Base-by-base conservation (phyloP, 2,797 vertebrate species). In the Cheirogaleus major region DNA sequence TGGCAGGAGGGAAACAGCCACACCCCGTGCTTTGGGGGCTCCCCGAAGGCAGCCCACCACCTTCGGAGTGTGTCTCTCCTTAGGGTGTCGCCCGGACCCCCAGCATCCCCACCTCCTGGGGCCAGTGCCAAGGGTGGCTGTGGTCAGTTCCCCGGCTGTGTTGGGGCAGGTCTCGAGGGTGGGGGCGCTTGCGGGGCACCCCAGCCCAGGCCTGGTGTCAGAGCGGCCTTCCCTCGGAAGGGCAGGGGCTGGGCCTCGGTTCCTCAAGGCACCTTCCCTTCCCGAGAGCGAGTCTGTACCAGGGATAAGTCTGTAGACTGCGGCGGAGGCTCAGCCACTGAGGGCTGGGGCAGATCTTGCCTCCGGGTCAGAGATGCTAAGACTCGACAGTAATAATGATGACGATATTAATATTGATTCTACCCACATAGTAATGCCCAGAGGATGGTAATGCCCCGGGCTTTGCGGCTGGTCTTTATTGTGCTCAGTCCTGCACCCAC, bases 401-500 rank as follows among this genome's bases (percentile, higher is more conserved):
- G 5, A 6, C 2, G 67, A 11, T 5, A 0, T 25, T 3, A 1
- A 38, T 5, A 5, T 12, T 15, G 12, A 9, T 67, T 63, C 57
- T 50, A 1, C 30, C 11, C 2, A 1, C 1, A 41, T 4, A 14
- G 55, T 23, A 43, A 4, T 1, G 25, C 1, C 9, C 20, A n/a
- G 11, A 70, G 79, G 50, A 4, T 1, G 8, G 0, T 0, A 10
- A 18, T 0, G 7, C 30, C 43, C 18, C 2, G 7, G 14, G 1
- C 55, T 41, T 35, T 2, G 35, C 7, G 0, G 27, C 3, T 13
- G 20, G 50, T 61, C 13, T 41, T 45, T 50, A 1, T 7, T 3
- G 32, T 4, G 2, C 27, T 1, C 0, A 11, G 35, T 22, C 13
- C n/a, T 41, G 41, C n/a, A 0, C 0, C 7, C 25, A 20, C 7